Conservation (phyloP, 2,888 invertebrate species). For the Neoscelio sp. region DNA sequence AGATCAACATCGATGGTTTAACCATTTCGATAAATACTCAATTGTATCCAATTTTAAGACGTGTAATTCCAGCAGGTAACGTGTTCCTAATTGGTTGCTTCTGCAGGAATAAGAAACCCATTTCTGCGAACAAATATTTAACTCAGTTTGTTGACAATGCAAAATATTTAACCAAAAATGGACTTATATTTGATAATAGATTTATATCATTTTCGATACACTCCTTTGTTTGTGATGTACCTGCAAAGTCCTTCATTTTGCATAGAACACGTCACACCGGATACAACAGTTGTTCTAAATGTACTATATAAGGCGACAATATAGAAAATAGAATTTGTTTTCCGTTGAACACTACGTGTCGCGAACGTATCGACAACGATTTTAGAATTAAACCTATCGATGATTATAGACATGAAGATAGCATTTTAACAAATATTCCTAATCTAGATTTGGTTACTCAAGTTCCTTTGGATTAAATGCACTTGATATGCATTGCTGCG, state of each 20-base stretch:
- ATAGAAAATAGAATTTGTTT: no score
- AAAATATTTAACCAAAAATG: constrained; percentile 4
- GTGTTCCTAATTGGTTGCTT: constrained; percentile 30
- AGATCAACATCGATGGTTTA: constrained; percentile 44
- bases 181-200: constrained; percentile 2
- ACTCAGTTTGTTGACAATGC: constrained; percentile 18
- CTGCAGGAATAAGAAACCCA: constrained; percentile 20
- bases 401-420: no score
- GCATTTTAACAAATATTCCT: neutral
- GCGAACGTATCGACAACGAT: no score
- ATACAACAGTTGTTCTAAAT: constrained; percentile 48
- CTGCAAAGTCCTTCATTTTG: constrained; percentile 47
- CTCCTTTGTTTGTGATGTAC: constrained; percentile 45
- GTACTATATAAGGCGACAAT: no score
- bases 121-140: constrained; percentile 15
- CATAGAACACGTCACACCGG: constrained; percentile 38
- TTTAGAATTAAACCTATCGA: no score
- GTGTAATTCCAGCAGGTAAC: constrained; percentile 26
- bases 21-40: constrained; percentile 25
- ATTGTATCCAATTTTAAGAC: constrained; percentile 48
- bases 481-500: neutral
- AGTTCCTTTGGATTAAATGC: constrained; percentile 5
- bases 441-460: neutral
- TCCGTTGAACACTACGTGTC: no score
- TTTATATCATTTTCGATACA: neutral